Base-by-base conservation (phyloP, 2,797 vertebrate genomes). In the Coluber constrictor region DNA sequence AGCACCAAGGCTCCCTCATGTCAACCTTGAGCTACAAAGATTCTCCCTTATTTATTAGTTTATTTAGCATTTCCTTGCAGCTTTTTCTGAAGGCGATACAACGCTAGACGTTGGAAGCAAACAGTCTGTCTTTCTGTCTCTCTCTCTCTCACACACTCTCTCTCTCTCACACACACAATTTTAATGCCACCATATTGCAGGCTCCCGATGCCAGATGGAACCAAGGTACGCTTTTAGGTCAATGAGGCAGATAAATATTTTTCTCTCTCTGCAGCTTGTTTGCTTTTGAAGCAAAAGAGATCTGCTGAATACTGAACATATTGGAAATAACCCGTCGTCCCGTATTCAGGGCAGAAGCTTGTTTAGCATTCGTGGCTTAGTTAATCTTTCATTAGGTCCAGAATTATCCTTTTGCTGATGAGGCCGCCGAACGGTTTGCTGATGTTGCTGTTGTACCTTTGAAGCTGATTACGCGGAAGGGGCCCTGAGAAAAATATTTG, bases 311-410 rank as follows among this genome's bases (percentile, higher is more conserved):
- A 57, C 25, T 29, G 66, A 63, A 89, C 87, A 89, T 63, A 61
- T 37, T 91, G 70, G 43, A 93, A 91, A 91, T 86, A 43, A 83
- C 18, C 56, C 16, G 51, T 61, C 5, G 16, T 56, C 55, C 23
- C 54, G 32, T 60, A 88, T 91, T 86, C 86, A 88, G 63, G 90
- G 63, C 37, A 70, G 79, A 88, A 89, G n/a, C 66, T 8, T 55
- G 61, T 91, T 89, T 93, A 79, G 87, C 10, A 47, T 86, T 86
- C 57, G 25, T 20, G 87, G 70, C 89, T 91, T 91, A 83, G 43
- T 93, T 93, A 63, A 91, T 86, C 66, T 89, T 93, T 93, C 70
- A 91, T 93, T 91, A 86, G 32, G 16, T 86, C 23, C 66, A 15
- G 86, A 88, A 88, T 91, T 74, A 61, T 83, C 89, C 15, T 91